Percentiles rank a stretch among this genome's conserved stretches.
phyloP scores from a whole-genome alignment of 1,140 invertebrate species.

The Meloidogyne chitwoodi region DNA sequence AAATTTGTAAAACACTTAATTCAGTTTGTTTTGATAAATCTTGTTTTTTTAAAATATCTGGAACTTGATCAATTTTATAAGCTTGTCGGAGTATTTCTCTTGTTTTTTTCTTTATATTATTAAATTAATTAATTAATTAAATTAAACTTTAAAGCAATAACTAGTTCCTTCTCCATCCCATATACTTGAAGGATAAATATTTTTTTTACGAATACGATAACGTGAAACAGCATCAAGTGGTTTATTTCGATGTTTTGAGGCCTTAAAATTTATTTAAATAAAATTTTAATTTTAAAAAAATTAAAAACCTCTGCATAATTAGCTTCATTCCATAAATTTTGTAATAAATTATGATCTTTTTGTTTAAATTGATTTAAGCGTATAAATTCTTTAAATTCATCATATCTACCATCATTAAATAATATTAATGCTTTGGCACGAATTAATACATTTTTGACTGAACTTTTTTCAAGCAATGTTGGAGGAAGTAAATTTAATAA shows the following conservation, averaged over 20 bases:
- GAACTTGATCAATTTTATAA: conserved; percentile 84
- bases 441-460: conserved; percentile 4
- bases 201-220: conserved; percentile 91
- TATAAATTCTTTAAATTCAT: conserved; percentile 88
- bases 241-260: conserved; percentile 79
- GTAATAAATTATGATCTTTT: conserved; percentile 90
- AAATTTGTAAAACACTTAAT: conserved; percentile 91
- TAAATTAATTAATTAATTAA: not conserved
- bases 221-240: conserved; percentile 86
- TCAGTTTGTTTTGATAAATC: conserved; percentile 91
- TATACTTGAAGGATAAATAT: conserved; percentile 89
- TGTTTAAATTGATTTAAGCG: conserved; percentile 90
- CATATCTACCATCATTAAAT: conserved; percentile 71
- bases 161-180: conserved; percentile 99
- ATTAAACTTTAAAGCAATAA: conserved; percentile 78
- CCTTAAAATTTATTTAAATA: conserved; percentile 20
- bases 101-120: conserved; percentile 32
- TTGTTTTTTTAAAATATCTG: conserved; percentile 85
- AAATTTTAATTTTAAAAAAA: not conserved
- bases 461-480: not conserved
- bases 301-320: conserved; percentile 65
- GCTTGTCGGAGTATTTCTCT: conserved; percentile 64
- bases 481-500: not conserved
- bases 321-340: conserved; percentile 71
- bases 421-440: conserved; percentile 91